Base-by-base conservation (phyloP, 2,888 invertebrate genomes). In the Prosapia bicincta region DNA sequence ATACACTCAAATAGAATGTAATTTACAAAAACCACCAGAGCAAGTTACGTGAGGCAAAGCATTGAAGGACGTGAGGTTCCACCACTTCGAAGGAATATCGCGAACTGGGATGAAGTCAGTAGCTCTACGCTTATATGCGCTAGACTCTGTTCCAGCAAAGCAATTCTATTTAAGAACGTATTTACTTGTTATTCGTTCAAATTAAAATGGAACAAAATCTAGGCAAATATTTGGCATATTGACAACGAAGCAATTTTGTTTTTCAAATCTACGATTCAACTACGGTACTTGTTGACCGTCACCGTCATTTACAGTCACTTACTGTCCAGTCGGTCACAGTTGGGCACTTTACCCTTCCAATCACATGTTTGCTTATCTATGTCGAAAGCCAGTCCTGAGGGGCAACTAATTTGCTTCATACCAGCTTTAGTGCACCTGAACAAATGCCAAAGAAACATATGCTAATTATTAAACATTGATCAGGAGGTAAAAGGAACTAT, bases 351-450 rank as follows among this genome's bases (percentile, higher is more conserved):
- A 90, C 95, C 95, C 91, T 96, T 96, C 97, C 97, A 97, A 91
- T 97, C 96, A 90, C 97, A 97, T 87, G 96, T 97, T 90, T 97
- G 97, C 91, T 96, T 96, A 90, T 95, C 93, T 90, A 97, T 92
- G 91, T 97, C 97, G 91, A 97, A 97, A 89, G 96, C 93, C 91
- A 97, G 91, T 89, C 96, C 96, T 87, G 95, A 94, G 87, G 97
- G 96, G 89, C 97, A 97, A 89, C 95, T 94, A 90, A 97, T 95
- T 91, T 94, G 93, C 93, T 94, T 95, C 90, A 95, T 92, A 90
- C 95, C 95, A 89, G 95, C 93, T 89, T 92, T 94, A 90, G 95
- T 95, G 92, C 95, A 95, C 92, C 93, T 93, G 90, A 87, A 88
- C 88, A 87, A 87, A 85, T 87, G 89, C 86, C 80, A 79, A 80